Conservation (phyloP, 2,113 vertebrate genomes). For the Fregata magnificens region DNA sequence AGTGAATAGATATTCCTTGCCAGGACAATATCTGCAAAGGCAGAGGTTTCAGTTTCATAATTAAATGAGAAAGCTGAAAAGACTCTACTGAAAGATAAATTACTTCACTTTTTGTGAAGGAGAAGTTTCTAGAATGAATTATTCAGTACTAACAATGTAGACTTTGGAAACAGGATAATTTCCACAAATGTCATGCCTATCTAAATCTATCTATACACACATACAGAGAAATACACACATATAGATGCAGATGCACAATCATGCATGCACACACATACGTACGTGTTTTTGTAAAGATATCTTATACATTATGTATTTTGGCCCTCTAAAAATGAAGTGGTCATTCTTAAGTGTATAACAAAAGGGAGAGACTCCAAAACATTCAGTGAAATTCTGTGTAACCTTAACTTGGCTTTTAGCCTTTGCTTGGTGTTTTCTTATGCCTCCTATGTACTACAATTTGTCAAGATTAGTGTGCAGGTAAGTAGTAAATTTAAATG, state of each 20-base stretch:
- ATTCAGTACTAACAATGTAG: background rate
- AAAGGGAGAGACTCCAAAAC: background rate
- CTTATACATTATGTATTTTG: background rate
- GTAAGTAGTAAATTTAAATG: background rate
- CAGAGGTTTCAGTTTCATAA: constrained; percentile 17
- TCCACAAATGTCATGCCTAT: background rate
- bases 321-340: background rate
- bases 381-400: background rate
- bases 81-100: constrained; percentile 5
- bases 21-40: constrained; percentile 3
- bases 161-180: background rate
- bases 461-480: background rate
- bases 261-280: background rate
- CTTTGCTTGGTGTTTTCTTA: background rate
- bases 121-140: constrained; percentile 25
- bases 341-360: background rate
- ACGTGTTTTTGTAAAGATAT: background rate
- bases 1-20: background rate
- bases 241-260: background rate
- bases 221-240: background rate
- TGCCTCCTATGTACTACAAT: background rate
- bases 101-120: background rate
- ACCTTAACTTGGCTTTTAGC: background rate
- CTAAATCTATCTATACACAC: background rate
- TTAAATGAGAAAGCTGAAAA: constrained; percentile 40